Conservation (phyloP, 2,113 vertebrate genomes). For the Gobius niger region DNA sequence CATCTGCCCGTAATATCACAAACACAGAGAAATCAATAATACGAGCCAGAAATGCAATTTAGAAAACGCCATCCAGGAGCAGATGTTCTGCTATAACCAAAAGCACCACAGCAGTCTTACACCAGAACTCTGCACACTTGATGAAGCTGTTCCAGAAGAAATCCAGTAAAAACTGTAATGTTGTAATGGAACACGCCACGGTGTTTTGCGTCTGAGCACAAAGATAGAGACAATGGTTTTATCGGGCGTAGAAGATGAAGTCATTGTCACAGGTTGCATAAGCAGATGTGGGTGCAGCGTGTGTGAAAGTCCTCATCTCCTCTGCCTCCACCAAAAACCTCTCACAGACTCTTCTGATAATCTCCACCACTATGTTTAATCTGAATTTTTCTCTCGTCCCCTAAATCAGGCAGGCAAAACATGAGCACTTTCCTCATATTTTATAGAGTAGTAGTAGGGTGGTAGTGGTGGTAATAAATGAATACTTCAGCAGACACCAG, state of each 20-base stretch:
- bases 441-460: too few relatives aligned
- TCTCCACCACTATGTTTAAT: slow-evolving; percentile 2
- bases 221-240: not conserved
- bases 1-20: slow-evolving; percentile 49
- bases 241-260: slow-evolving; percentile 21
- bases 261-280: slow-evolving; percentile 23
- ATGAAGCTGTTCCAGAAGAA: slow-evolving; percentile 13
- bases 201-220: slow-evolving; percentile 1
- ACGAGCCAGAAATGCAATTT: slow-evolving; percentile 40
- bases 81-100: slow-evolving; percentile 21
- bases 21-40: slow-evolving; percentile 47
- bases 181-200: slow-evolving; percentile 11
- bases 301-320: slow-evolving; percentile 28
- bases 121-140: not conserved
- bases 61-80: slow-evolving; percentile 35
- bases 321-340: slow-evolving; percentile 15
- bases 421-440: too few relatives aligned
- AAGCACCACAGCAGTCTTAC: slow-evolving; percentile 6
- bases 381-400: slow-evolving; percentile 8
- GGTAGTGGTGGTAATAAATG: too few relatives aligned
- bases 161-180: slow-evolving; percentile 9
- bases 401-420: slow-evolving; percentile 18
- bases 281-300: slow-evolving; percentile 29
- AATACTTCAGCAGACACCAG: too few relatives aligned
- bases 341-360: slow-evolving; percentile 19